A percentile compares a stretch with the other conserved stretches of the same genome.
Evolutionary conservation across 2,888 invertebrate genomes (phyloP).

Genomic region (Rotaria magnacalcarata): DNA sequence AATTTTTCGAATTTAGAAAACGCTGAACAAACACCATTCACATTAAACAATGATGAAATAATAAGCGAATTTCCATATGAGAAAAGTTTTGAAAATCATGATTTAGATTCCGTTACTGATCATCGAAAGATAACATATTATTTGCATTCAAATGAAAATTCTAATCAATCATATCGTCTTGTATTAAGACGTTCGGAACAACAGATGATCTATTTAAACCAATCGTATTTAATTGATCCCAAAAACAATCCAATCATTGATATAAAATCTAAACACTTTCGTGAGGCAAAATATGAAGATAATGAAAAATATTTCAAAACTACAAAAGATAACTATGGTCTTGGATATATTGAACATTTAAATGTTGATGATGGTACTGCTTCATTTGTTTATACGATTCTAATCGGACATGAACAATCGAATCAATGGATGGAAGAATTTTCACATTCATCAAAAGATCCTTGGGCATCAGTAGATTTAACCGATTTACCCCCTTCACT

Average conservation of each 20-base stretch:
- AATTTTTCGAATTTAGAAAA: slow-evolving; percentile 1
- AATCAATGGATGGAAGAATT: slow-evolving; percentile 8
- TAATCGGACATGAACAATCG: background rate
- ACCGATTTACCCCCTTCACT: background rate
- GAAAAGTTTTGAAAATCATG: background rate
- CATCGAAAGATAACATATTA: slow-evolving; percentile 4
- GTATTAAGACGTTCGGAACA: background rate
- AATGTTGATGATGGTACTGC: background rate
- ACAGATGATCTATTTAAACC: slow-evolving; percentile 9
- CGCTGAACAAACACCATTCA: background rate
- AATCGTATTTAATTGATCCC: slow-evolving; percentile 16
- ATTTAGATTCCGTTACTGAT: background rate
- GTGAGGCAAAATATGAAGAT: background rate
- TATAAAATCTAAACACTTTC: background rate
- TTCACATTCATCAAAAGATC: background rate
- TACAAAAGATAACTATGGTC: slow-evolving; percentile 27
- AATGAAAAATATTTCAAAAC: slow-evolving; percentile 32
- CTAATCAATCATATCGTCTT: background rate
- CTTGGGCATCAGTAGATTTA: background rate
- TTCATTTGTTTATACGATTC: slow-evolving; percentile 32
- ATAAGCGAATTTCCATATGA: background rate
- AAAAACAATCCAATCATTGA: background rate
- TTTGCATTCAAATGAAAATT: slow-evolving; percentile 26
- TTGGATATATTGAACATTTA: slow-evolving; percentile 33
- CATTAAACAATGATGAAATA: background rate